Base-by-base conservation (phyloP, 2,888 invertebrate species). In the Orthosia incerta region DNA sequence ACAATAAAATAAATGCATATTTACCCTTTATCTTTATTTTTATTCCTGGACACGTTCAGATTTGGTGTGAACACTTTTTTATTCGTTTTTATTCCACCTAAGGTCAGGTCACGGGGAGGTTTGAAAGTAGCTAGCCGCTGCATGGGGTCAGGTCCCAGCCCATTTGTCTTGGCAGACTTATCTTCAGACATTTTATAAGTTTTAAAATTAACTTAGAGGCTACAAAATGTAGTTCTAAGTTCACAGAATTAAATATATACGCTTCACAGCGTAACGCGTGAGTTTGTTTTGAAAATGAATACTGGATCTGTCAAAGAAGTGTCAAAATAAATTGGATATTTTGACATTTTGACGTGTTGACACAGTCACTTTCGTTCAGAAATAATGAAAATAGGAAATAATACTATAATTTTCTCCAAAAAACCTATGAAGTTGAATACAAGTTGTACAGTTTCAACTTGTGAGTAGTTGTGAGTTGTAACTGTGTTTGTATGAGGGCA, bases 21-120 rank as follows among this genome's bases (percentile, higher is more conserved):
- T 80, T 88, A 96, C 96, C 93, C 93, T 88, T 96, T 96, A 85
- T 96, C 93, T 88, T 96, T 96, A 85, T 96, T 97, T 89, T 97
- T 97, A 89, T 97, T 97, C 68, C 97, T 95, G 67, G 97, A 93
- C 0, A 97, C 97, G 88, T 97, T 97, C 65, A 97, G 91, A 88
- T 97, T 97, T 9, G 97, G 97, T 2, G 95, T 94, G 83, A 97
- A 97, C 1, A 97, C 95, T 89, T 97, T 97, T 90, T 97, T 97
- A 80, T 92, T 95, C 0, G 93, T 91, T 82, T 96, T 96, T 60
- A 90, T 89, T 72, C 93, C 97, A 18, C 97, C 97, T 5, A 97
- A 91, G 0, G 97, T 96, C 20, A 97, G 91, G 82, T 97, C 97
- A 71, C 97, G 93, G 0, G 97, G 97, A 20, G 97, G 94, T 74